Evolutionary conservation across 2,113 vertebrate species (phyloP), one percentile per base, ranked within the genome.

Genomic region (Hypocryptadius cinnamomeus): DNA sequence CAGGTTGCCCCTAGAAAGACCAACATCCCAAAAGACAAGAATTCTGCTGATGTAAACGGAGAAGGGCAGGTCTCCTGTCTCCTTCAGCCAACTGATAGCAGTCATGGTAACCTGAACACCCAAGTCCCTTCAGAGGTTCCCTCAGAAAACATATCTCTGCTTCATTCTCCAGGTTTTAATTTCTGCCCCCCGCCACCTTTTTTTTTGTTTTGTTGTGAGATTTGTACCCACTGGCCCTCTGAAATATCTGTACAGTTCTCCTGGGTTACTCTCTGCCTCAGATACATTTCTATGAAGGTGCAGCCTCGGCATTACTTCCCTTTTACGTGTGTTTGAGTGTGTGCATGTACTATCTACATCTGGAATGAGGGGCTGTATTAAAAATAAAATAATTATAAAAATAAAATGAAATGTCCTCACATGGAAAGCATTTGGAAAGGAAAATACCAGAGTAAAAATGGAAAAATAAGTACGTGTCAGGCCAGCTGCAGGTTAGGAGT

Each of bases 371-470:
- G 53, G 23, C 42, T 3, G 15, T 50, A 87, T 91, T 95, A 94
- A 96, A 95, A 95, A 95, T 89, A 94, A 91, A 94, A 76, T 92
- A 95, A 95, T 93, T 95, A 82, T 73, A 95, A 96, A 94, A 95
- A 95, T 90, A 93, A 95, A 91, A 77, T 72, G 16, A 94, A 94
- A 80, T 87, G 37, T 47, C 35, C 74, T 95, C 88, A 95, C 74
- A 80, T 89, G 91, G 94, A 95, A 94, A 89, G 57, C 84, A 94
- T 96, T 92, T 92, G 76, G 89, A 93, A 94, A 88, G 76, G 85
- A 95, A 95, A 96, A 94, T 94, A 81, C 85, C 89, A 60, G 60
- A 69, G 84, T 95, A 95, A 93, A 95, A 93, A 95, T 92, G 91
- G 94, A 95, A 97, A 96, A 91, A 92, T 88, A 92, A 93, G 78